Evolutionary conservation across 2,113 vertebrate genomes (phyloP), one percentile per base, ranked within the genome.

Genomic region (Aythya baeri): DNA sequence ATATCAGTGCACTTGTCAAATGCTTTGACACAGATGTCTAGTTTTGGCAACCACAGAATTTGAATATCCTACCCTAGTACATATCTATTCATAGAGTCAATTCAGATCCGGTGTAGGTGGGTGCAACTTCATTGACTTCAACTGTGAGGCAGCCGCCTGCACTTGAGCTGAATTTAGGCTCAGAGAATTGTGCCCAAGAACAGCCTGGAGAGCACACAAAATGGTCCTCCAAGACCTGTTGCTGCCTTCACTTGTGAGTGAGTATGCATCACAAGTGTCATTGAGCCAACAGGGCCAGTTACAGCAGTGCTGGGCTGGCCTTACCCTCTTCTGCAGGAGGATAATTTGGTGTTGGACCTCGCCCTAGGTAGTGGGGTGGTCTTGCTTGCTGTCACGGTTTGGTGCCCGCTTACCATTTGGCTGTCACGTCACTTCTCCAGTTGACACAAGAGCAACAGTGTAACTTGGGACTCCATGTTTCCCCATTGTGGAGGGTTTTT

Each of bases 21-120:
- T 89, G 92, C 93, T 96, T 96, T 97, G 96, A 97, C 96, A 97
- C 96, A 96, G 96, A 97, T 97, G 96, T 95, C 96, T 96, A 89
- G 83, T 95, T 96, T 96, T 97, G 96, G 94, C 93, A 96, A 93
- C 93, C 70, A 83, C 77, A 67, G 91, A 96, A 91, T 97, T 92
- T 96, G 92, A 96, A 96, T 96, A 95, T 97, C 54, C 71, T 96
- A 93, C 62, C 91, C 96, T 96, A 80, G 83, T 89, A 76, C 94
- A 89, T 92, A 73, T 93, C 93, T 97, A 97, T 97, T 96, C 93
- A 96, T 97, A 96, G 96, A 96, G 83, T 89, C 88, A 94, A 85
- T 94, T 97, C 94, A 96, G 94, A 95, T 93, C 93, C 93, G 88
- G 88, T 97, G 96, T 97, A 96, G 96, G 96, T 96, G 96, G 96